Percentiles rank a stretch among this genome's conserved stretches.
These are phyloP conservation scores for Caenorhabditis angaria DNA, from an alignment of 2,888 invertebrate genomes.

Conservation along the genomic window DNA sequence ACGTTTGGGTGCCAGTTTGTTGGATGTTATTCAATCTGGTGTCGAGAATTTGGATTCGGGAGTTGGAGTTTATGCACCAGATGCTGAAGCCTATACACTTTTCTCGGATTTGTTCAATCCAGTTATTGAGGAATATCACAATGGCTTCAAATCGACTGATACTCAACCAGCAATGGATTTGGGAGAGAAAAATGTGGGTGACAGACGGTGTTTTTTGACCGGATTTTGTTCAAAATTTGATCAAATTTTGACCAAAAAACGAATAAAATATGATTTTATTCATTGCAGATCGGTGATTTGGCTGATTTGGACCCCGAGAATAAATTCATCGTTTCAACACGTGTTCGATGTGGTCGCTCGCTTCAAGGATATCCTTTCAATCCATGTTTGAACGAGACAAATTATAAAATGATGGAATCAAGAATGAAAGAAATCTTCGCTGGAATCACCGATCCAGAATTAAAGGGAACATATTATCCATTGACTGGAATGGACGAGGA, in stretches of 20 bases:
- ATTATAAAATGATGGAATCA: constrained; percentile 80
- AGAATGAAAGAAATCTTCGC: constrained; percentile 75
- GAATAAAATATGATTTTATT: background rate
- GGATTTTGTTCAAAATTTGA: no score
- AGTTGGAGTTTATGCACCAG: constrained; percentile 95
- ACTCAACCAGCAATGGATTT: constrained; percentile 91
- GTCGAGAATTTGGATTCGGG: constrained; percentile 93
- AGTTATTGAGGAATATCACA: constrained; percentile 90
- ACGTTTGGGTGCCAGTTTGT: constrained; percentile 87
- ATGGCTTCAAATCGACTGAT: constrained; percentile 76
- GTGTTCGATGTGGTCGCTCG: constrained; percentile 89
- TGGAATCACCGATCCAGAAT: constrained; percentile 76
- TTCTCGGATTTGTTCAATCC: constrained; percentile 92
- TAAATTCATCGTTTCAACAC: constrained; percentile 76
- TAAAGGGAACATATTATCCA: constrained; percentile 89
- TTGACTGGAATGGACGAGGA: constrained; percentile 90
- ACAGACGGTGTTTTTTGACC: no score
- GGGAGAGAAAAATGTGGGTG: constrained; percentile 79
- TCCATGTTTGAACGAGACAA: constrained; percentile 86
- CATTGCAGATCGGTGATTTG: constrained; percentile 77
- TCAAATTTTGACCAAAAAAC: constrained; percentile 72
- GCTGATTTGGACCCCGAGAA: constrained; percentile 87
- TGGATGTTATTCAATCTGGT: constrained; percentile 93
- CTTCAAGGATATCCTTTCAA: constrained; percentile 92
- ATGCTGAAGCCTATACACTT: constrained; percentile 90